phyloP scores from a whole-genome alignment of 2,888 invertebrate species.

The Rhingia campestris region DNA sequence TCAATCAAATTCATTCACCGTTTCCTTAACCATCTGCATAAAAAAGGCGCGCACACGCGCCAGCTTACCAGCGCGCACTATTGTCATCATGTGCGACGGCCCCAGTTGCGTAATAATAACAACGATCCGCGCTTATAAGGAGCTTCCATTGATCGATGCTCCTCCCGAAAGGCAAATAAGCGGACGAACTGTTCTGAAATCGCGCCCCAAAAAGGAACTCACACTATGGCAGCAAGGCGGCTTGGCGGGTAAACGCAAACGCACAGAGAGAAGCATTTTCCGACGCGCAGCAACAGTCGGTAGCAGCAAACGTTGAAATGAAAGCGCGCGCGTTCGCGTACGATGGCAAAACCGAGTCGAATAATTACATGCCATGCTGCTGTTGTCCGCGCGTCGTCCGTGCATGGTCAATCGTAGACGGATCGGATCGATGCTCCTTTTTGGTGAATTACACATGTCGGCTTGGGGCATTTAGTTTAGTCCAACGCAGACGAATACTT shows the following conservation, averaged over 20 bases:
- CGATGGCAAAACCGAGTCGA: conserved; percentile 61
- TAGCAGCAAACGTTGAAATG: conserved; percentile 43
- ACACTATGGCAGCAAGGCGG: conserved; percentile 24
- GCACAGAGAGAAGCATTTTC: conserved; percentile 19
- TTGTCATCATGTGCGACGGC: conserved; percentile 54
- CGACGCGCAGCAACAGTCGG: conserved; percentile 26
- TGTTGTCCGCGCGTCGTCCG: conserved; percentile 42
- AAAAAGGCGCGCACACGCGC: conserved; percentile 58
- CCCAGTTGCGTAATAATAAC: conserved; percentile 71
- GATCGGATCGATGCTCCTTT: conserved; percentile 70
- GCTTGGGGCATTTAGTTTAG: conserved; percentile 71
- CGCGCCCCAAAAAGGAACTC: conserved; percentile 72
- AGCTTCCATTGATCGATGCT: conserved; percentile 72
- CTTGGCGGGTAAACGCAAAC: background rate
- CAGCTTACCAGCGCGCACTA: conserved; percentile 36
- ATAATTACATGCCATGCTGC: conserved; percentile 70
- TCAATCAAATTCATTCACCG: conserved; percentile 75
- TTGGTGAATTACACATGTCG: conserved; percentile 74
- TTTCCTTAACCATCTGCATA: conserved; percentile 75
- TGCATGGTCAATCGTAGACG: conserved; percentile 61
- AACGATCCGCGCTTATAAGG: conserved; percentile 64
- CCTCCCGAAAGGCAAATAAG: conserved; percentile 74
- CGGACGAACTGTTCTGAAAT: conserved; percentile 72
- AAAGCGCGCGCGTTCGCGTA: conserved; percentile 54
- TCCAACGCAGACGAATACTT: conserved; percentile 53